Evolutionary conservation across 2,888 invertebrate genomes (phyloP), one percentile per base, ranked within the genome.

Genomic region (Gisinianus flammeolus): DNA sequence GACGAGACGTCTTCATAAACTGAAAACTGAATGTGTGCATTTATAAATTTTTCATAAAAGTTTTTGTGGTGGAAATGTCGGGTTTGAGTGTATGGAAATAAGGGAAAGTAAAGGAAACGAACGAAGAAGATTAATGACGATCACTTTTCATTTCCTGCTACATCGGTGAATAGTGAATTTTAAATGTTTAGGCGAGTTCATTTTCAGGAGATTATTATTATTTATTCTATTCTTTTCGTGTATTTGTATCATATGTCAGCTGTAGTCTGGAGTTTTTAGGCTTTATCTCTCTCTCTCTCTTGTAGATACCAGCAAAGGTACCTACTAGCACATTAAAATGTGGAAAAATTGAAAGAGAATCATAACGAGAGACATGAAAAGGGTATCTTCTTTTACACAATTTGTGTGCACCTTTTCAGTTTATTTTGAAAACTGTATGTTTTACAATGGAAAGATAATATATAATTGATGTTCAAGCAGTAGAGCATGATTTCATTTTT

Each of bases 81-180:
- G 62, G 62, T 12, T 64, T 26, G 10, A 64, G 24, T 64, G 26
- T 22, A 24, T 28, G 62, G 28, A 26, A 26, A 26, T 64, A 2
- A 22, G 62, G 24, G 12, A 64, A 64, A 64, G 12, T 22, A 5
- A 58, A 12, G 24, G 22, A 24, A 30, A 26, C 4, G 52, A 54
- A 58, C 22, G 77, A 71, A 30, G 24, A 73, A 78, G 83, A 83
- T 81, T 79, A 79, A 83, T 82, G 73, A 74, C 77, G 71, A 79
- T 83, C 82, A 83, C 83, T 83, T 83, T 82, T 83, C 81, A 82
- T 81, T 81, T 82, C 79, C 80, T 80, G 56, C 66, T n/a, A n/a
- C 80, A 79, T 79, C 73, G 26, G 33, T 68, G 67, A 54, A 76
- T 28, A 26, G 8, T 44, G n/a, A n/a, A n/a, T 62, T 71, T 73